Conservation (phyloP, 2,888 invertebrate genomes). For the Phragmatobia fuliginosa region DNA sequence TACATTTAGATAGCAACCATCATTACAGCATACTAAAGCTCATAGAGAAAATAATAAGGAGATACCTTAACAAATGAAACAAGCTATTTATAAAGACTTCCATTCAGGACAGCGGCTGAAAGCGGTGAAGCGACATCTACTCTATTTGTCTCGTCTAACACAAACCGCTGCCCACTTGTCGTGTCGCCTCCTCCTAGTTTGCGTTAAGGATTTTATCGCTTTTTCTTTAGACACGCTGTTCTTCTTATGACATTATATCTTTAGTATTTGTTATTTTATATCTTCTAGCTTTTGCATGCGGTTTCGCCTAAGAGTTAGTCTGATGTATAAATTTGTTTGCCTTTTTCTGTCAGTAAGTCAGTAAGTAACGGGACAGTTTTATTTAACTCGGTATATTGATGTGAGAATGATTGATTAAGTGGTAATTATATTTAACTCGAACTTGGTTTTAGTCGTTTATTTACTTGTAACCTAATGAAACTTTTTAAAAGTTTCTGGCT, state of each 20-base stretch:
- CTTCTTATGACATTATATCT: conserved; percentile 39
- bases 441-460: neutral
- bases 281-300: too few species aligned
- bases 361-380: too few species aligned
- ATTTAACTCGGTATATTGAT: too few species aligned
- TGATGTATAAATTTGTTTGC: too few species aligned
- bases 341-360: too few species aligned
- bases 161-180: conserved; percentile 73
- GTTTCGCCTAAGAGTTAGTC: too few species aligned
- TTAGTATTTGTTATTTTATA: conserved; percentile 48
- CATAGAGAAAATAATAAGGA: conserved; percentile 48
- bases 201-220: conserved; percentile 77
- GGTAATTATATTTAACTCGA: neutral
- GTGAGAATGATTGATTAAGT: neutral
- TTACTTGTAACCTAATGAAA: neutral
- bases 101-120: conserved; percentile 61
- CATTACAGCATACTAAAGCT: conserved; percentile 33
- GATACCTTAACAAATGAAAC: conserved; percentile 67
- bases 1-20: conserved; percentile 15
- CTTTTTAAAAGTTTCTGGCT: neutral
- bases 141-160: conserved; percentile 80
- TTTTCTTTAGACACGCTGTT: conserved; percentile 65
- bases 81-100: conserved; percentile 76
- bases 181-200: conserved; percentile 73
- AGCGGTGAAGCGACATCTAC: conserved; percentile 72